Conservation (phyloP, 2,113 vertebrate genomes). For the human region GRCh38 chr6:25466001-25466500, state of each 20-base stretch:
- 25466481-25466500: background rate
- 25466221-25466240: background rate
- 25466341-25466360: background rate
- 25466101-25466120: background rate
- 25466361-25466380: background rate
- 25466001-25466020: background rate
- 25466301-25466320: background rate
- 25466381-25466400: background rate
- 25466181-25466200: background rate
- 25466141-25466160: background rate
- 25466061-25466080: background rate
- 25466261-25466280: background rate
- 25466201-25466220: background rate
- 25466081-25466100: background rate
- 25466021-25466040: background rate
- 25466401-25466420: background rate
- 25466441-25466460: background rate
- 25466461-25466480: background rate
- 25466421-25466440: background rate
- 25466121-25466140: background rate
- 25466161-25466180: background rate
- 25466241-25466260: background rate
- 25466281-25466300: background rate
- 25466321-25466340: background rate
- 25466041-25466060: background rate